These are phyloP conservation scores for Ruditapes philippinarum DNA, from an alignment of 1,140 invertebrate genomes.

Conservation along the genomic window DNA sequence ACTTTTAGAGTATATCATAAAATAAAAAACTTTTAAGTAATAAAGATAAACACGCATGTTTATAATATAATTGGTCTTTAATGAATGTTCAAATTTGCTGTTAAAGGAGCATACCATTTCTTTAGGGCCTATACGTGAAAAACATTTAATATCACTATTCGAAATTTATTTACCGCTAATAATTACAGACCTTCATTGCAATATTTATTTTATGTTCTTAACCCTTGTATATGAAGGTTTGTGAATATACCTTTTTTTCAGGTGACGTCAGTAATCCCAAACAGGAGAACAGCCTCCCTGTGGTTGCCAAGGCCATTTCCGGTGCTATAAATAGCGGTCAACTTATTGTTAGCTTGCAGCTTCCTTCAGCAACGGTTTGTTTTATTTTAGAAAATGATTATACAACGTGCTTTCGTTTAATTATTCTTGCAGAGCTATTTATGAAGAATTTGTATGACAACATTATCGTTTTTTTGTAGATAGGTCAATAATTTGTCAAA, in stretches of 20 bases:
- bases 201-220: background rate
- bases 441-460: background rate
- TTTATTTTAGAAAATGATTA: background rate
- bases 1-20: too few species aligned
- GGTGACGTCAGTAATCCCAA: background rate
- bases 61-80: too few species aligned
- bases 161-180: background rate
- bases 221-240: background rate
- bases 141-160: background rate
- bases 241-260: background rate
- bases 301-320: background rate
- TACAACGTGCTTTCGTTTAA: background rate
- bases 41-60: too few species aligned
- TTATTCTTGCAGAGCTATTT: background rate
- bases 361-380: background rate
- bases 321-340: conserved; percentile 19
- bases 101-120: too few species aligned
- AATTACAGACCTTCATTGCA: background rate
- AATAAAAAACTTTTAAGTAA: too few species aligned
- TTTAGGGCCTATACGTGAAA: too few species aligned
- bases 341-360: background rate
- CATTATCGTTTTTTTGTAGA: background rate
- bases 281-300: background rate
- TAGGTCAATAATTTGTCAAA: background rate
- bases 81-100: too few species aligned